Base-by-base conservation (phyloP, 2,113 vertebrate species). In the Herpailurus yagouaroundi region DNA sequence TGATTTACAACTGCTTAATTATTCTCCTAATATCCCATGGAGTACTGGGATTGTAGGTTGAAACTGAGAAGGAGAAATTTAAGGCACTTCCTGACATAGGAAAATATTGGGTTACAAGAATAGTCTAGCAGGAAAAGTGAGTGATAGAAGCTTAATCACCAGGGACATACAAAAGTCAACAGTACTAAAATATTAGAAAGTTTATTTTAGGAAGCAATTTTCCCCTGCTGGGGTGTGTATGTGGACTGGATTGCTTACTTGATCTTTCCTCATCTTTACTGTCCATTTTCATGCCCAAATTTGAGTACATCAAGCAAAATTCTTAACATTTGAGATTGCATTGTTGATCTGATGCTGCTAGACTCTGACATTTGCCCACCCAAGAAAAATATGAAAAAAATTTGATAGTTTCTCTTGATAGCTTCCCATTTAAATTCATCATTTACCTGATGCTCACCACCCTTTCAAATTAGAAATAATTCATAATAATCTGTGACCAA, bases 21-120 rank as follows among this genome's bases (percentile, higher is more conserved):
- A 95, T 97, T 91, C 93, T 76, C 36, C 64, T 96, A 80, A 82
- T 94, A 92, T 95, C 85, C 96, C 13, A 6, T 69, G 50, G 94
- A 94, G 82, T 87, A 29, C 86, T 88, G 83, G 82, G 68, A 96
- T 95, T 97, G 41, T 94, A 94, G 97, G 50, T 60, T 97, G 90
- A 97, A 97, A 96, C 19, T 15, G 48, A 97, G 96, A 92, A 91
- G 96, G 76, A 31, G 81, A 97, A 95, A 96, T 96, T 92, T 89
- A 98, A 98, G 91, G 91, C 69, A 97, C 95, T 97, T 98, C 95
- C 97, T 97, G 97, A 97, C 93, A 89, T 86, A 97, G 93, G 93
- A 96, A 98, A 95, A 98, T 98, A 96, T 98, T 97, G 77, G 89
- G 94, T 98, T 98, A 90, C 96, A 97, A 95, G 97, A 97, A 97